Evolutionary conservation across 2,797 vertebrate species (phyloP).

Genomic region (Sebastes kiyomatsui): DNA sequence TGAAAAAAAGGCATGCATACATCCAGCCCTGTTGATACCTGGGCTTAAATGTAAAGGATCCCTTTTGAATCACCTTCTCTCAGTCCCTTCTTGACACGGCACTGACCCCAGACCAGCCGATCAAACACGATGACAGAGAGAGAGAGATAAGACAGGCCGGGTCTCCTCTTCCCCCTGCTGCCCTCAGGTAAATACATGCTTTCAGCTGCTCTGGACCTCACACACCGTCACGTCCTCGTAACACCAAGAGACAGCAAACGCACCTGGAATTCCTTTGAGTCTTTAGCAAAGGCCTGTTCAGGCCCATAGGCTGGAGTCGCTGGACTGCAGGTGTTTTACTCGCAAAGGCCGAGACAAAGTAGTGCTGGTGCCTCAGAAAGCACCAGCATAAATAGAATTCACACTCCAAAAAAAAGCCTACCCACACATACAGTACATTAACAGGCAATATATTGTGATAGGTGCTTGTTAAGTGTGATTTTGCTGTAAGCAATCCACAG

Average conservation of each 20-base stretch:
- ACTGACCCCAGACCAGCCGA: constrained; percentile 13
- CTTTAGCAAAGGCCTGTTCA: constrained; percentile 11
- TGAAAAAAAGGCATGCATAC: neutral
- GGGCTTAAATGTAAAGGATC: constrained; percentile 1
- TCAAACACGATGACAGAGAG: constrained; percentile 18
- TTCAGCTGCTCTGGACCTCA: constrained; percentile 49
- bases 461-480: neutral
- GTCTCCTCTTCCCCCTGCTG: neutral
- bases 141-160: constrained; percentile 17
- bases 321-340: constrained; percentile 21
- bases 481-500: neutral
- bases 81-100: constrained; percentile 11
- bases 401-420: neutral
- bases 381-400: neutral
- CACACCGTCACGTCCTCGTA: constrained; percentile 15
- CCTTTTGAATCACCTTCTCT: constrained; percentile 11
- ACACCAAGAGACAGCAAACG: constrained; percentile 3
- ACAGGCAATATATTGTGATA: neutral
- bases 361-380: neutral
- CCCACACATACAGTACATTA: neutral
- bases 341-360: neutral
- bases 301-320: neutral
- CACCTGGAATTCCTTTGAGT: constrained; percentile 43
- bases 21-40: neutral
- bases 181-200: constrained; percentile 41